These are phyloP conservation scores for Chiropotes sagulatus DNA, from an alignment of 2,797 vertebrate genomes.

Conservation along the genomic window DNA sequence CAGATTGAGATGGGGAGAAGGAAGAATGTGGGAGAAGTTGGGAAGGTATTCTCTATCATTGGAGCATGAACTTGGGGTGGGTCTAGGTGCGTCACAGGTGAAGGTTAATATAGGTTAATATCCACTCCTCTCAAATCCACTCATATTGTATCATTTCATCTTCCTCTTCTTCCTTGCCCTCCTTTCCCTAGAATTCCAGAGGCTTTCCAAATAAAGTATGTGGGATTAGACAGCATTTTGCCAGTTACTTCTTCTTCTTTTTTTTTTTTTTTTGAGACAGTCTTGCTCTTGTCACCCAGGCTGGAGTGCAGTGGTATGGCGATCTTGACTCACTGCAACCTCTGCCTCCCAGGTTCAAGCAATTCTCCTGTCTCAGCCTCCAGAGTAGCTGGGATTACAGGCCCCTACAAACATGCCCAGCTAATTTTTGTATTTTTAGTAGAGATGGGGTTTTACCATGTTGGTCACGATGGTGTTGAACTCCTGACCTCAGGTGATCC, in stretches of 20 bases:
- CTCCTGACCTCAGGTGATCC: neutral
- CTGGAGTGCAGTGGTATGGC: neutral
- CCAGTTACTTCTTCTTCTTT: no score
- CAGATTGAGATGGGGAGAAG: neutral
- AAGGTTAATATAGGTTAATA: neutral
- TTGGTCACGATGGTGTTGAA: neutral
- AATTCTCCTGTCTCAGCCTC: neutral
- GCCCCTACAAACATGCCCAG: no score
- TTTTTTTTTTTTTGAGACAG: neutral
- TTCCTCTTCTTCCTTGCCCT: neutral
- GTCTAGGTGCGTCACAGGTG: neutral
- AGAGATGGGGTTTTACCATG: neutral
- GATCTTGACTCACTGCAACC: neutral
- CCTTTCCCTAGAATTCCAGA: neutral
- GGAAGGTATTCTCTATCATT: neutral
- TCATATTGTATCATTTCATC: neutral
- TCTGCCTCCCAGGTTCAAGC: neutral
- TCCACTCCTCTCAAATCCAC: neutral
- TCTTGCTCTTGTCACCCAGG: neutral
- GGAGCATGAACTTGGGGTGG: neutral
- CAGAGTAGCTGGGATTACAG: neutral
- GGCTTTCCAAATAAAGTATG: neutral
- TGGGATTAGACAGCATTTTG: neutral
- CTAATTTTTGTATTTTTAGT: neutral
- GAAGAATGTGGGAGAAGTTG: neutral